phyloP scores from a whole-genome alignment of 2,888 invertebrate genomes.

The Germaria angustata region DNA sequence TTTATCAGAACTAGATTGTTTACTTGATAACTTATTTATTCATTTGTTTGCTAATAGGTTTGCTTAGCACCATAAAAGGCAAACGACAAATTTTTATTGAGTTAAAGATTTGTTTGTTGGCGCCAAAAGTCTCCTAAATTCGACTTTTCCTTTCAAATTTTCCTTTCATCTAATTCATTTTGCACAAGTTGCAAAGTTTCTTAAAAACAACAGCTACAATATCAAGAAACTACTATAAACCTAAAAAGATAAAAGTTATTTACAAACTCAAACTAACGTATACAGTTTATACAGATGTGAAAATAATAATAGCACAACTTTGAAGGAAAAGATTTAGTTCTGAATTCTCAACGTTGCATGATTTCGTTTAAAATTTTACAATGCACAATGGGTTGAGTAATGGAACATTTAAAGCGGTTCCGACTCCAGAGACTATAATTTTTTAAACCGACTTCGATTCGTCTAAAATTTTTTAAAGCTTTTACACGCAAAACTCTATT shows the following conservation, averaged over 20 bases:
- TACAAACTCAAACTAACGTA: neutral
- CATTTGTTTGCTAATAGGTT: conserved; percentile 35
- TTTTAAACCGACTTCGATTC: too few relatives aligned
- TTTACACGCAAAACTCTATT: too few relatives aligned
- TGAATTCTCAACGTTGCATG: too few relatives aligned
- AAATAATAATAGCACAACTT: neutral
- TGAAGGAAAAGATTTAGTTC: too few relatives aligned
- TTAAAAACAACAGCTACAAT: conserved; percentile 16
- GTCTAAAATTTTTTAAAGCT: too few relatives aligned
- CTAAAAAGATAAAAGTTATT: conserved; percentile 38
- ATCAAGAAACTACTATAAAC: conserved; percentile 18
- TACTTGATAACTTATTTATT: conserved; percentile 1
- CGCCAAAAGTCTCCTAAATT: conserved; percentile 62
- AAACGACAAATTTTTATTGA: conserved; percentile 65
- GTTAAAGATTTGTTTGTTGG: conserved; percentile 67
- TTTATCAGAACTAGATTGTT: neutral
- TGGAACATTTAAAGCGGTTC: too few relatives aligned
- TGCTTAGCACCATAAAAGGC: conserved; percentile 23
- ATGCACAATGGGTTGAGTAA: too few relatives aligned
- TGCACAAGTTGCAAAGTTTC: conserved; percentile 56
- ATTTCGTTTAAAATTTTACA: too few relatives aligned
- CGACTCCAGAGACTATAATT: too few relatives aligned
- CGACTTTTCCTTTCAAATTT: conserved; percentile 52
- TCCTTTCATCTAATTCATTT: conserved; percentile 28
- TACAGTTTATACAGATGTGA: neutral